phyloP scores from a whole-genome alignment of 30 jellyfish, hydroid and myxozoan species.

The Sanderia malayensis region DNA sequence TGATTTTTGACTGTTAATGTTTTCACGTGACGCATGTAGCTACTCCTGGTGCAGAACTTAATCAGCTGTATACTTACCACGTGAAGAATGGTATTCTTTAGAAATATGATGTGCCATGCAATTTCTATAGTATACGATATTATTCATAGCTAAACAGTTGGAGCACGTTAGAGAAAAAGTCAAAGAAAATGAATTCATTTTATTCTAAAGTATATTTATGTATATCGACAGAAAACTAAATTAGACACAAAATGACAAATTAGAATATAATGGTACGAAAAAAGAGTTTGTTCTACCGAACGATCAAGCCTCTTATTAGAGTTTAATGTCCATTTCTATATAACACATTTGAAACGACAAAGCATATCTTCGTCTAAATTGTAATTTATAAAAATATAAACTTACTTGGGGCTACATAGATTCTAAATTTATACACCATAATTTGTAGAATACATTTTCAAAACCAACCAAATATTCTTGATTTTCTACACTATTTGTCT shows the following conservation, averaged over 20 bases:
- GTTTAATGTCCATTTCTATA: slow-evolving; percentile 42
- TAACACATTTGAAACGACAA: slow-evolving; percentile 42
- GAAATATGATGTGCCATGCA: too few species aligned
- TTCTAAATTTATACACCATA: slow-evolving; percentile 61
- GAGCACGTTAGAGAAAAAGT: too few species aligned
- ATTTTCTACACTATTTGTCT: neutral
- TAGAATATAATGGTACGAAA: slow-evolving; percentile 35
- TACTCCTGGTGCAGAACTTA: too few species aligned
- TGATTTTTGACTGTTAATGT: too few species aligned
- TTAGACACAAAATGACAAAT: slow-evolving; percentile 54
- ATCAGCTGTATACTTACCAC: too few species aligned
- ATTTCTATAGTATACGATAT: too few species aligned
- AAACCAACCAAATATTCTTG: slow-evolving; percentile 5
- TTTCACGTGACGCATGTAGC: too few species aligned
- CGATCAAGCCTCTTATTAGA: slow-evolving; percentile 50
- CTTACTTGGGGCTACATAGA: slow-evolving; percentile 49
- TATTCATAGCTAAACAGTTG: too few species aligned
- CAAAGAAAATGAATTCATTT: too few species aligned
- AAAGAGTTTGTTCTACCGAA: slow-evolving; percentile 49
- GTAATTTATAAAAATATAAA: slow-evolving; percentile 64
- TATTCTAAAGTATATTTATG: neutral
- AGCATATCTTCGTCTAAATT: slow-evolving; percentile 34
- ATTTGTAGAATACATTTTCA: slow-evolving; percentile 42
- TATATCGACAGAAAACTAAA: slow-evolving; percentile 64
- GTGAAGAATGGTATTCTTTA: too few species aligned